phyloP scores from a whole-genome alignment of 2,797 vertebrate genomes.

The Sebastes trivittatus region DNA sequence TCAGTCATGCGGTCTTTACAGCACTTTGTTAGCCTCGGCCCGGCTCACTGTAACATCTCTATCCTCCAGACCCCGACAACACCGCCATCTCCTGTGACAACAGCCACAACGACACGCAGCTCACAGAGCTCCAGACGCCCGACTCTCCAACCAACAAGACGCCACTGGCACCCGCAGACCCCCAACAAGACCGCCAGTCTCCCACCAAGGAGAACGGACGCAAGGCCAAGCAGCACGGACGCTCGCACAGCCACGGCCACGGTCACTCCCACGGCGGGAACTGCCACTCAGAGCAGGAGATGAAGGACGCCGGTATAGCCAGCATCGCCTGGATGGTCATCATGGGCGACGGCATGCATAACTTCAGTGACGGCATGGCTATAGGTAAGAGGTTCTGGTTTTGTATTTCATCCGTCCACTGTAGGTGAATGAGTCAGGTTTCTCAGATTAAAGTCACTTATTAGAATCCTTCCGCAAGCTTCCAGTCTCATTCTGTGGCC shows the following conservation, averaged over 20 bases:
- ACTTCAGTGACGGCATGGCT: constrained; percentile 97
- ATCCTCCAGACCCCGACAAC: constrained; percentile 82
- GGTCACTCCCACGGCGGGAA: constrained; percentile 93
- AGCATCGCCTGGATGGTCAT: constrained; percentile 99
- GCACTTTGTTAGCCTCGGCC: background rate
- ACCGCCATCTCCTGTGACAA: constrained; percentile 85
- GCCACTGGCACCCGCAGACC: constrained; percentile 59
- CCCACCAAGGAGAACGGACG: constrained; percentile 60
- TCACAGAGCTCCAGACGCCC: constrained; percentile 87
- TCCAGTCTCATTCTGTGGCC: background rate
- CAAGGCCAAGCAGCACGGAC: constrained; percentile 82
- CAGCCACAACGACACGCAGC: constrained; percentile 89
- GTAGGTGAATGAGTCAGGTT: background rate
- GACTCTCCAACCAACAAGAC: constrained; percentile 87
- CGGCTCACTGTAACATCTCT: background rate
- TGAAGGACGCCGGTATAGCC: constrained; percentile 95
- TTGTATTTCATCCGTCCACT: background rate
- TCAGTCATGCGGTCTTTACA: background rate
- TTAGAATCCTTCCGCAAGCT: background rate
- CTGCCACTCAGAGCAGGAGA: constrained; percentile 96
- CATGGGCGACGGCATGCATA: constrained; percentile 99
- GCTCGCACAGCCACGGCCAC: constrained; percentile 90
- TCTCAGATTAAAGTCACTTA: background rate
- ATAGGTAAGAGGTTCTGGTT: constrained; percentile 84
- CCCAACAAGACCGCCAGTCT: background rate